Evolutionary conservation across 92 coral and sea anemone genomes (phyloP).

Genomic region (Phenganax marumi): DNA sequence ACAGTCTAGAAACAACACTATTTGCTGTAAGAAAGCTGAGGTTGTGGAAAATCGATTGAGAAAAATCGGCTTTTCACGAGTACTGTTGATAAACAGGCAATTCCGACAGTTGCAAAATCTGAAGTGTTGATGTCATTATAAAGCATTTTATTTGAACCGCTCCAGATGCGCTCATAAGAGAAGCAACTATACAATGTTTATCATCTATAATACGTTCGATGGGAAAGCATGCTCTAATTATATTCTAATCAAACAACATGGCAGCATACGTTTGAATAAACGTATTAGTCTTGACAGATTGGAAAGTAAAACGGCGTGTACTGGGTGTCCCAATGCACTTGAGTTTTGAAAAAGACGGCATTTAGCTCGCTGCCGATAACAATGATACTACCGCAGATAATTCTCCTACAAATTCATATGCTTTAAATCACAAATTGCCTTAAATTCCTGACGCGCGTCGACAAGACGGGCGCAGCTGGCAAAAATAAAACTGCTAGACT

Average conservation of each 20-base stretch:
- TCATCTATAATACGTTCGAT: slow-evolving; percentile 13
- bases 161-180: slow-evolving; percentile 21
- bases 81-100: slow-evolving; percentile 35
- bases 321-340: slow-evolving; percentile 1
- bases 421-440: background rate
- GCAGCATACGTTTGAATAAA: slow-evolving; percentile 9
- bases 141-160: slow-evolving; percentile 27
- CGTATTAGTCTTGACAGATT: slow-evolving; percentile 20
- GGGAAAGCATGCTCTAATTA: slow-evolving; percentile 15
- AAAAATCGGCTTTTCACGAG: slow-evolving; percentile 16
- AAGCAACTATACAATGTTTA: slow-evolving; percentile 24
- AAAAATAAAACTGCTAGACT: background rate
- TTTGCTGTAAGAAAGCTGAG: background rate
- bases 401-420: background rate
- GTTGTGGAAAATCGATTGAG: background rate
- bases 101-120: slow-evolving; percentile 42
- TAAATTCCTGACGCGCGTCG: background rate
- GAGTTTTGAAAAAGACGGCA: background rate
- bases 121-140: slow-evolving; percentile 46
- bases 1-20: background rate
- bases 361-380: background rate
- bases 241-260: slow-evolving; percentile 30
- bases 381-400: background rate
- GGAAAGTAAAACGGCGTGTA: background rate
- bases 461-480: background rate